Conservation (phyloP, 1,140 invertebrate species). For the Hylaeus volcanicus region DNA sequence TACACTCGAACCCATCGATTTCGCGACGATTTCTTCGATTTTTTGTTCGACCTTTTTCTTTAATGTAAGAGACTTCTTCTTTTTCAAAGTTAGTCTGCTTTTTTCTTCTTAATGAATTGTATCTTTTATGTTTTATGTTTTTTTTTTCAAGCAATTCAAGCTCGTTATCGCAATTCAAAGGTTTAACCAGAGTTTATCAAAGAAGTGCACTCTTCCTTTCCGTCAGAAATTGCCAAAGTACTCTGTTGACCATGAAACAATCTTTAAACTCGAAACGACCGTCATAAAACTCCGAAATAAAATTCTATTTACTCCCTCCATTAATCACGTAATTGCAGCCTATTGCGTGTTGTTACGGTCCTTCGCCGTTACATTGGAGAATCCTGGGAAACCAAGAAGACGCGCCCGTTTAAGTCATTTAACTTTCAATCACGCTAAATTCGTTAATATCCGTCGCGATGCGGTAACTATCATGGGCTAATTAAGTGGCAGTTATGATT, state of each 20-base stretch:
- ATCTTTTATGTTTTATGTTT: no score
- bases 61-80: no score
- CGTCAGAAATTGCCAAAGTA: no score
- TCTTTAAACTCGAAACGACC: background rate
- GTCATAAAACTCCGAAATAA: constrained; percentile 2
- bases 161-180: no score
- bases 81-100: no score
- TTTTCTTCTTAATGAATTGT: no score
- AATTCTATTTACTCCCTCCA: constrained; percentile 5
- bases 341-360: background rate
- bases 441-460: background rate
- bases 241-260: background rate
- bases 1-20: no score
- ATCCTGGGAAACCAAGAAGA: background rate
- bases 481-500: background rate
- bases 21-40: no score
- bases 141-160: no score
- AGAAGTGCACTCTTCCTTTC: no score
- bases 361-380: background rate
- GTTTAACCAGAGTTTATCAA: no score
- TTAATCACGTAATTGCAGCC: constrained; percentile 14
- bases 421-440: background rate
- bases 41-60: no score
- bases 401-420: background rate
- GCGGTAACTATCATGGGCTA: background rate